Base-by-base conservation (phyloP, 2,113 vertebrate species). In the Indicator maculatus region DNA sequence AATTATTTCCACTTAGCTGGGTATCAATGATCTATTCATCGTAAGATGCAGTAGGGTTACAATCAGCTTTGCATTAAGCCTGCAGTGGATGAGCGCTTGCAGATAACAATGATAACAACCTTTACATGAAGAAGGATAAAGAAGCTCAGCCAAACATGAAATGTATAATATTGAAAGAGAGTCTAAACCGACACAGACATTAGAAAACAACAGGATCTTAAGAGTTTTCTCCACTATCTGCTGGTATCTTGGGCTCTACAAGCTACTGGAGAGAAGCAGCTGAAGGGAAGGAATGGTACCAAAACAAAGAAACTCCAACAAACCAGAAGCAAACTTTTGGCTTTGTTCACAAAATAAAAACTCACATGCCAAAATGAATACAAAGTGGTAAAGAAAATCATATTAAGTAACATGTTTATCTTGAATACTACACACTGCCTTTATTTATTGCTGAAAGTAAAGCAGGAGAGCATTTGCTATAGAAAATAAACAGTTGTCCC, bases 1-100 rank as follows among this genome's bases (percentile, higher is more conserved):
- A 98, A 99, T 99, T 98, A 99, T 98, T 99, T 99, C 98, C 98
- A 98, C 98, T 98, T 98, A 98, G 98, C 93, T 99, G 98, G 97
- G 85, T 98, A 97, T 98, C 98, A 99, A 98, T 98, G 98, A 98
- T 97, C 98, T 98, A 98, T 98, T 99, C 98, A 99, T 97, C 67
- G 76, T 94, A 98, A 98, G 91, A 98, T 97, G 97, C 93, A 97
- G 85, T 79, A 67, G 84, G 95, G 95, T 93, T 97, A 96, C 97
- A 98, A 97, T 98, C 98, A 98, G 97, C 97, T 97, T 96, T 96
- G 96, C 87, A 96, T 96, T 82, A 96, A 93, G 97, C 96, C 96
- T 97, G 96, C 97, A 98, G 97, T 96, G 97, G 97, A 97, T 90
- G 97, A 96, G 94, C 96, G 97, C 95, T 90, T 96, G 96, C 89